Evolutionary conservation across 2,888 invertebrate genomes (phyloP).

Genomic region (Serrognathus titanus): DNA sequence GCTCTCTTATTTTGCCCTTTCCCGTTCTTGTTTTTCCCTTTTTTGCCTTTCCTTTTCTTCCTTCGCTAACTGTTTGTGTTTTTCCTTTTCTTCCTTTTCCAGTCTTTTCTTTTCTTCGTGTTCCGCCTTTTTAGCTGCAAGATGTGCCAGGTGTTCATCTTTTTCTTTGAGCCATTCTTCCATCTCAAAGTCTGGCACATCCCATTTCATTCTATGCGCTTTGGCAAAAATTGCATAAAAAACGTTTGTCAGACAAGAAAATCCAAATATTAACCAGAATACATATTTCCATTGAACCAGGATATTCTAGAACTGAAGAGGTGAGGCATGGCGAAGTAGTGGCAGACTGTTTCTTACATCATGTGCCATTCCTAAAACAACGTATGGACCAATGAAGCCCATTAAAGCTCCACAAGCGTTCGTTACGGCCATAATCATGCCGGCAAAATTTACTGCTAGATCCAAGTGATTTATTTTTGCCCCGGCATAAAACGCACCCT

Average conservation of each 20-base stretch:
- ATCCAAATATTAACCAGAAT: slow-evolving; percentile 12
- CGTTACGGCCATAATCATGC: slow-evolving; percentile 21
- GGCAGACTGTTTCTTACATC: slow-evolving; percentile 9
- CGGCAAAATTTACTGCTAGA: slow-evolving; percentile 22
- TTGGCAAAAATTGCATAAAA: slow-evolving; percentile 11
- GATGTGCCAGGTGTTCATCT: background rate
- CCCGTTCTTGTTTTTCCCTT: too few species aligned
- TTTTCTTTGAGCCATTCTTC: background rate
- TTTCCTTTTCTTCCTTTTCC: background rate
- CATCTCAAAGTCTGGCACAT: slow-evolving; percentile 8
- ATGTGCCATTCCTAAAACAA: slow-evolving; percentile 14
- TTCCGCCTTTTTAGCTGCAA: background rate
- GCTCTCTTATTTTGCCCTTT: too few species aligned
- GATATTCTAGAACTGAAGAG: slow-evolving; percentile 7
- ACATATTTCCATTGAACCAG: slow-evolving; percentile 15
- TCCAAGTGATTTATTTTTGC: slow-evolving; percentile 24
- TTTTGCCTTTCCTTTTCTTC: background rate
- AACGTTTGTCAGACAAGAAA: slow-evolving; percentile 7
- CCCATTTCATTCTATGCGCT: slow-evolving; percentile 16
- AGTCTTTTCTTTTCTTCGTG: background rate
- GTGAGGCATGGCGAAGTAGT: background rate
- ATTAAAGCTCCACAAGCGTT: slow-evolving; percentile 22
- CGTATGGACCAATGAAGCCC: slow-evolving; percentile 16
- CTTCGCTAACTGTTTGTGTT: background rate
- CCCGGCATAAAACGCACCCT: slow-evolving; percentile 22